A percentile compares a stretch with the other conserved stretches of the same genome.
Conservation (phyloP, 2,113 vertebrate species). For the Seriola dumerili region DNA sequence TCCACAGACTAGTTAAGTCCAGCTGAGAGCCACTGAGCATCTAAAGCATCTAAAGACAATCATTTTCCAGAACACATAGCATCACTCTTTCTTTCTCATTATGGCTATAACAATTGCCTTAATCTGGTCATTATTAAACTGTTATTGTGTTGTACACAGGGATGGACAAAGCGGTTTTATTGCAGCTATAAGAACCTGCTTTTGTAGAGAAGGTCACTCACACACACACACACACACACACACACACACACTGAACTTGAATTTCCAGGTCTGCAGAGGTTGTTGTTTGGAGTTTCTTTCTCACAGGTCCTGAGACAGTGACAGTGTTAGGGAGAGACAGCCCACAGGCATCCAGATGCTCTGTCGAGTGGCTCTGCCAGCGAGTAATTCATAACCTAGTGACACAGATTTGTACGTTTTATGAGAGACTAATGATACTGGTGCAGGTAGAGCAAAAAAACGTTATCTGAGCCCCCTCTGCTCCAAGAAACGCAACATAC, state of each 20-base stretch:
- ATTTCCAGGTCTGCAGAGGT: conserved; percentile 35
- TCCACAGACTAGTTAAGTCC: neutral
- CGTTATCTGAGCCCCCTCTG: neutral
- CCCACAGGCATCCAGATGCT: conserved; percentile 13
- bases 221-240: conserved; percentile 17
- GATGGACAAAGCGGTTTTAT: neutral
- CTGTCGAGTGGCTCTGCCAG: neutral
- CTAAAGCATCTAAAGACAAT: neutral
- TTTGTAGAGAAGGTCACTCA: neutral
- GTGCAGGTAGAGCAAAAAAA: neutral
- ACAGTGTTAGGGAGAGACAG: neutral
- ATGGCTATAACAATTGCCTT: neutral
- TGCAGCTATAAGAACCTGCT: conserved; percentile 1
- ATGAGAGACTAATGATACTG: neutral
- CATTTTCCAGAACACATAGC: neutral
- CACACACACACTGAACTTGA: conserved; percentile 27
- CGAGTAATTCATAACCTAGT: conserved; percentile 8
- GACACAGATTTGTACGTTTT: conserved; percentile 22
- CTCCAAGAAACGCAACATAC: conserved; percentile 21
- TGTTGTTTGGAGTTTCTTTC: neutral
- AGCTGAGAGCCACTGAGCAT: neutral
- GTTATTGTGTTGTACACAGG: neutral
- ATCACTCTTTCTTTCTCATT: neutral
- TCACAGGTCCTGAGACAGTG: neutral
- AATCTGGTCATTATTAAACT: neutral